Evolutionary conservation across 2,797 vertebrate genomes (phyloP), one percentile per base, ranked within the genome.

Genomic region (Chelon labrosus): DNA sequence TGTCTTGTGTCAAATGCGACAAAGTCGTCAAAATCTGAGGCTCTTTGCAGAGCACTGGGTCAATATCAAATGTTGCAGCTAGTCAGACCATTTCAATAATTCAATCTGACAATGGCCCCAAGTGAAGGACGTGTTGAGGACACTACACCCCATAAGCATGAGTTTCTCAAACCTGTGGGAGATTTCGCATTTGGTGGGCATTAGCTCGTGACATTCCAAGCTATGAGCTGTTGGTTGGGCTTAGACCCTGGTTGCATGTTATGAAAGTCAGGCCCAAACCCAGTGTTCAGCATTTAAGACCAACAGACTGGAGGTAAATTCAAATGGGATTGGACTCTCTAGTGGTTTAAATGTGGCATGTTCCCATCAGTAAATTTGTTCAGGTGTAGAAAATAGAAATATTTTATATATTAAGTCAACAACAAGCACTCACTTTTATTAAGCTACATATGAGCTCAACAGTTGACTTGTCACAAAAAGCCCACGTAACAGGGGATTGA

Each of bases 81-180:
- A 71, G 64, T 80, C 52, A 8, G 47, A 79, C 57, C 27, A 25
- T 73, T 86, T 80, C 61, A 71, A 75, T 88, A 85, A 90, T 86
- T 82, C 65, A 80, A 54, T 73, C 69, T 83, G 87, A 88, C 90
- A 88, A 73, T 62, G 54, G 54, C 82, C 80, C 35, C 46, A 10
- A 82, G 77, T 79, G 19, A 78, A 88, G 86, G 83, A 76, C 63
- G 51, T 65, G 62, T 60, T 2, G 22, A 85, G 87, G 79, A 85
- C 75, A 75, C 22, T 39, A 47, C 57, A 42, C 54, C 80, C 59
- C 31, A 50, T 10, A 64, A 77, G 19, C 47, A 56, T 2, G 20
- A 53, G 56, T 74, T 82, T 75, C 71, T 77, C 68, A 63, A 52
- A 70, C 70, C 50, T 16, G 37, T 63, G 35, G 37, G 51, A 81